Evolutionary conservation across 2,113 vertebrate species (phyloP).

Genomic region (Maccullochella peelii): DNA sequence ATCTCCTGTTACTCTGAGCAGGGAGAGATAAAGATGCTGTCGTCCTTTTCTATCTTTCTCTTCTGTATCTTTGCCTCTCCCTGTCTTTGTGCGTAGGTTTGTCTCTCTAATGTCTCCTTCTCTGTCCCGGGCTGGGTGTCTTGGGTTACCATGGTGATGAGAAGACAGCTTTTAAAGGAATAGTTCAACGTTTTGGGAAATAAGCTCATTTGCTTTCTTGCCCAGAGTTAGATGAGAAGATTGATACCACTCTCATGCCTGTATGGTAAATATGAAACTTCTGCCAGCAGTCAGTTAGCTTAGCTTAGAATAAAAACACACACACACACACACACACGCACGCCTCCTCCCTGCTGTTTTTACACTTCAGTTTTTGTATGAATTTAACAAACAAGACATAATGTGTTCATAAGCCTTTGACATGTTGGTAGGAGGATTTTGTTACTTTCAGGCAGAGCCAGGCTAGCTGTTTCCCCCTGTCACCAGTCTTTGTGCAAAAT

Average conservation of each 20-base stretch:
- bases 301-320: not conserved
- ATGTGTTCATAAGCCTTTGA: no score
- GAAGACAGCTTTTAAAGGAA: constrained; percentile 9
- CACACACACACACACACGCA: not conserved
- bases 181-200: not conserved
- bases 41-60: constrained; percentile 16
- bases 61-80: constrained; percentile 25
- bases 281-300: not conserved
- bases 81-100: constrained; percentile 17
- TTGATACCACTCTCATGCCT: not conserved
- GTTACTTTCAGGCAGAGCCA: no score
- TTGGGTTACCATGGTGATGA: constrained; percentile 15
- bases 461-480: no score
- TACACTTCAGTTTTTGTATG: no score
- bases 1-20: constrained; percentile 66
- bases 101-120: not conserved
- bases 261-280: not conserved
- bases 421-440: no score
- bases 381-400: no score
- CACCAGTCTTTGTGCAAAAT: no score
- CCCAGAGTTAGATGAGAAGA: not conserved
- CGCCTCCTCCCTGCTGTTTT: no score
- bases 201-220: not conserved
- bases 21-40: constrained; percentile 42
- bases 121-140: not conserved